Evolutionary conservation across 2,888 invertebrate genomes (phyloP).

Genomic region (Pantelozetes paolii): DNA sequence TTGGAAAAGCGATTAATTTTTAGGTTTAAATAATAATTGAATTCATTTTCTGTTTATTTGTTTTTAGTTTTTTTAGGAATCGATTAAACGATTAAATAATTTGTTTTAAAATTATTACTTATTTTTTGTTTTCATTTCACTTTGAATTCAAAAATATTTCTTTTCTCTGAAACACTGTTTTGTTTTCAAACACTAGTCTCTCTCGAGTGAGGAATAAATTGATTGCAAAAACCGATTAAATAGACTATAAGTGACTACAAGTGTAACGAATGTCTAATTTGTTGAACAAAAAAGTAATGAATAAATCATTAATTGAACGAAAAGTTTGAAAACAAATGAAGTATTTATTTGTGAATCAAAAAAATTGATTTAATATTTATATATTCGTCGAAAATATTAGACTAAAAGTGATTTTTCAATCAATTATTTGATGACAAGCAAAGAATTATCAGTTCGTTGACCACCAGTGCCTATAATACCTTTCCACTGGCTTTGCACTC

Average conservation of each 20-base stretch:
- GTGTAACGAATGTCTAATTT: neutral
- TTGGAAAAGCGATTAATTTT: slow-evolving; percentile 96
- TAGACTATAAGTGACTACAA: neutral
- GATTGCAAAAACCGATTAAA: neutral
- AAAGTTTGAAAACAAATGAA: neutral
- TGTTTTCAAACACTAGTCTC: neutral
- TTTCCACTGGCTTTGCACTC: neutral
- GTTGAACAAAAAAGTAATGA: neutral
- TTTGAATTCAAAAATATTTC: neutral
- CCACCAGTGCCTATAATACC: neutral
- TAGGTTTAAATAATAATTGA: slow-evolving; percentile 43
- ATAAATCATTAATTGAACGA: neutral
- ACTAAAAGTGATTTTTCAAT: no score
- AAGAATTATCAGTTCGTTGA: slow-evolving; percentile 15
- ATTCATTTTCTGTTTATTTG: slow-evolving; percentile 2
- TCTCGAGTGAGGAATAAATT: neutral
- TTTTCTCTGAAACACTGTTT: neutral
- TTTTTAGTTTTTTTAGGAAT: slow-evolving; percentile 20
- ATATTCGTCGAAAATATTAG: neutral
- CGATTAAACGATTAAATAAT: slow-evolving; percentile 5
- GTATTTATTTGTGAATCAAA: no score
- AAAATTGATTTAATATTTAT: neutral
- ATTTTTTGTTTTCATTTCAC: neutral
- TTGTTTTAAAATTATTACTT: neutral
- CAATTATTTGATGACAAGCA: neutral